Evolutionary conservation across 2,797 vertebrate genomes (phyloP), one percentile per base, ranked within the genome.

Genomic region (Balearica regulorum): DNA sequence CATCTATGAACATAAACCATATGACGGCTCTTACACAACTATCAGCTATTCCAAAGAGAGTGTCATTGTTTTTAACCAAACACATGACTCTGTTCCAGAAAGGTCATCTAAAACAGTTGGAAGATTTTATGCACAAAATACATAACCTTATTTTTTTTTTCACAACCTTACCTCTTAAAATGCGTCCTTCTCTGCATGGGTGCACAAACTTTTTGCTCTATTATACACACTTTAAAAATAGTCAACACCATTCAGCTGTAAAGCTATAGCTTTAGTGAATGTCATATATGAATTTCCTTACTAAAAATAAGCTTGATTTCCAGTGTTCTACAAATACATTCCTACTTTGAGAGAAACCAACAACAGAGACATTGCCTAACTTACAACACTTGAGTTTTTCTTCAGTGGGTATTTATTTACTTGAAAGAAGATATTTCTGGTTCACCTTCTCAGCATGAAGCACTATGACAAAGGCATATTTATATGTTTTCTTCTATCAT

Each of bases 41-140:
- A 48, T 2, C 54, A 79, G 39, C 61, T 78, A 51, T 16, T 80
- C 61, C 43, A 48, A 83, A 95, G 76, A 94, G 79, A 86, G 22
- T 29, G 26, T 39, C 49, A 71, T 62, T 97, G 84, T 96, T 83
- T 93, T 69, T 39, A 90, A 55, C 9, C 54, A 37, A 83, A 76
- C 85, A 68, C 28, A 33, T 83, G 72, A 81, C 33, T 37, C 0
- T 0, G 14, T 46, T 81, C 10, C 76, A 81, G 60, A 93, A 69
- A 72, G 61, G 76, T n/a, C 20, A 72, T 19, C 29, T 64, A 39
- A 37, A 85, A n/a, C 13, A 61, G 41, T 1, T 41, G 7, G 8
- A 65, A 54, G 33, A 46, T 54, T 85, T 61, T 64, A 68, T 37
- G 82, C 5, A 24, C 8, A n/a, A 43, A 83, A 11, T 28, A 3